Percentiles rank a stretch among this genome's conserved stretches.
phyloP scores from a whole-genome alignment of 2,888 invertebrate species.

The Blastobasis adustella region DNA sequence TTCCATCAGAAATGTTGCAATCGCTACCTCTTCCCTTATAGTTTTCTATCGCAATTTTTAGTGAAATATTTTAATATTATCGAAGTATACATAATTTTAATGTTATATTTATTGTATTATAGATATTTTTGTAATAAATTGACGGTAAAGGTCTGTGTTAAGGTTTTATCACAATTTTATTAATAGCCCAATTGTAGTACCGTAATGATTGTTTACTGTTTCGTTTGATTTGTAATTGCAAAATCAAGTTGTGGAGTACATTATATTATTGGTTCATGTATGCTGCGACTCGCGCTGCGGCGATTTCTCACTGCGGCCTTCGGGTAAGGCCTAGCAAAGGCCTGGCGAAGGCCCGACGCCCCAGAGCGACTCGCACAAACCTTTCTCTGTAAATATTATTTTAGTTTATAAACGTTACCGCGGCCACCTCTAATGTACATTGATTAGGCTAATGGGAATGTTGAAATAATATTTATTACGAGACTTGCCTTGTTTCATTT shows the following conservation, averaged over 20 bases:
- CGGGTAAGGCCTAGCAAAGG: too few species aligned
- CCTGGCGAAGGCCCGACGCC: too few species aligned
- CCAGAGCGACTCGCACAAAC: slow-evolving; percentile 10
- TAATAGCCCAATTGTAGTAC: slow-evolving; percentile 22
- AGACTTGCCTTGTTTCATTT: slow-evolving; percentile 43
- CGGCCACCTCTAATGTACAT: slow-evolving; percentile 40
- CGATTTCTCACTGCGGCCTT: slow-evolving; percentile 6
- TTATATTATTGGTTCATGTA: slow-evolving; percentile 35
- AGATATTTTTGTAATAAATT: slow-evolving; percentile 41
- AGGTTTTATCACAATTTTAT: slow-evolving; percentile 19
- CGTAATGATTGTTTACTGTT: slow-evolving; percentile 2
- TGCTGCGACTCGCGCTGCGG: slow-evolving; percentile 31
- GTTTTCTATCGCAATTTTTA: slow-evolving; percentile 26
- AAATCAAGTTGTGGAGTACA: slow-evolving; percentile 43
- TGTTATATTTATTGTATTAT: slow-evolving; percentile 23
- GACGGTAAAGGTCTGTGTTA: slow-evolving; percentile 27
- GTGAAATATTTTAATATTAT: slow-evolving; percentile 33
- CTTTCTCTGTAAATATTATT: slow-evolving; percentile 70
- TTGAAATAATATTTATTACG: slow-evolving; percentile 71
- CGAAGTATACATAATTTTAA: slow-evolving; percentile 23
- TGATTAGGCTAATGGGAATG: slow-evolving; percentile 44
- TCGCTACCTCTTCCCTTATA: too few species aligned
- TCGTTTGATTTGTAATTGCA: slow-evolving; percentile 10
- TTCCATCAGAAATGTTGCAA: too few species aligned
- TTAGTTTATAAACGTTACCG: slow-evolving; percentile 40